These are phyloP conservation scores for Sebastes oblongus DNA, from an alignment of 2,797 vertebrate genomes.

Conservation along the genomic window DNA sequence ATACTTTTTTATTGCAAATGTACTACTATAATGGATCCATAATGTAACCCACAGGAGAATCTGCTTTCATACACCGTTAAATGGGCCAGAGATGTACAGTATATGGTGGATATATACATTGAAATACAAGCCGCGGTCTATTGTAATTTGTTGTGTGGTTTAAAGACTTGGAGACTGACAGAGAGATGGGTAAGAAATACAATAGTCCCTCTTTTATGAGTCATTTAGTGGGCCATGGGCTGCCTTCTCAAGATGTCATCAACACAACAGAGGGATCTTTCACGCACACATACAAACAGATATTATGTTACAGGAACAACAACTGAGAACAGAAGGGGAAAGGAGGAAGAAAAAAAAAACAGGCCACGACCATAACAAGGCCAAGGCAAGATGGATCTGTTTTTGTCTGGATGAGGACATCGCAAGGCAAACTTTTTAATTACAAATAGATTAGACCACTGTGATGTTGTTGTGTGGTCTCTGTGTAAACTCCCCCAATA, in stretches of 20 bases:
- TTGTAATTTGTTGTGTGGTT: slow-evolving; percentile 40
- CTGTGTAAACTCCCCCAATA: slow-evolving; percentile 77
- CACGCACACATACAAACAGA: slow-evolving; percentile 55
- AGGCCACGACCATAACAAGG: slow-evolving; percentile 68
- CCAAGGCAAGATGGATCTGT: slow-evolving; percentile 69
- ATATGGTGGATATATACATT: slow-evolving; percentile 16
- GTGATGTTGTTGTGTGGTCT: slow-evolving; percentile 85
- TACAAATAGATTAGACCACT: slow-evolving; percentile 80
- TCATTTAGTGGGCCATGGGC: slow-evolving; percentile 56
- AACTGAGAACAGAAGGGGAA: slow-evolving; percentile 60
- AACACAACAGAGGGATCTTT: slow-evolving; percentile 63
- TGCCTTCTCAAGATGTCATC: slow-evolving; percentile 62
- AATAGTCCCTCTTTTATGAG: slow-evolving; percentile 52
- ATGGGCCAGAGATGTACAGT: slow-evolving; percentile 25
- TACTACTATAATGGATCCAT: slow-evolving; percentile 31
- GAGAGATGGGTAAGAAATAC: slow-evolving; percentile 39
- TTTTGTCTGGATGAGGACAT: slow-evolving; percentile 75
- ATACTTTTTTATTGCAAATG: slow-evolving; percentile 18
- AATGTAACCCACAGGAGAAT: slow-evolving; percentile 37
- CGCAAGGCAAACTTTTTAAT: slow-evolving; percentile 74
- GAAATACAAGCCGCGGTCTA: slow-evolving; percentile 22
- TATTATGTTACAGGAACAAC: slow-evolving; percentile 75
- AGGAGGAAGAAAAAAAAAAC: slow-evolving; percentile 54
- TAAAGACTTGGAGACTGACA: slow-evolving; percentile 16
- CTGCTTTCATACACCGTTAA: slow-evolving; percentile 29